Evolutionary conservation across 1,140 invertebrate species (phyloP), one percentile per base, ranked within the genome.

Genomic region (Ectropis grisescens): DNA sequence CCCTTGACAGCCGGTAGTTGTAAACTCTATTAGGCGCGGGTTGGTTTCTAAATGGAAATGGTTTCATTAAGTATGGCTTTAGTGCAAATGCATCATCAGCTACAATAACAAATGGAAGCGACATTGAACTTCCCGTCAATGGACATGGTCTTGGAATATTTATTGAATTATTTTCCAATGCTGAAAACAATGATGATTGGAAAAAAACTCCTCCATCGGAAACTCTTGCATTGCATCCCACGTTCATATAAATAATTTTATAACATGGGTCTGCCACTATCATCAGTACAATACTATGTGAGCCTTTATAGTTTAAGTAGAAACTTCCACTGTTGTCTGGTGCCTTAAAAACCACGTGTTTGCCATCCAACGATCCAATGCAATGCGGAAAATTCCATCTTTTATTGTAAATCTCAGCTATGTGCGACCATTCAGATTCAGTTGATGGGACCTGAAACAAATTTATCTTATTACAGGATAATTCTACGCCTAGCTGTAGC

Each of bases 161-260:
- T 33, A 40, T 33, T 16, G 28, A 8, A 27, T 32, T 36, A 33
- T 29, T 33, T 16, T 32, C 6, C 10, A 39, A 35, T 27, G 19
- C 39, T 34, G 37, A 2, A 37, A 25, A 41, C 13, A 47, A 47
- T 10, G 2, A 27, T 4, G 38, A 37, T 5, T 47, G 30, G 15
- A 34, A 27, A 28, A 47, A 28, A 33, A 47, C 44, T 9, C 38
- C 44, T 5, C 19, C 19, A 9, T 22, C 19, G 4, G 19, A 22
- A 5, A 22, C 9, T 5, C 19, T 4, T 22, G 4, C 19, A 9
- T 22, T 22, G 19, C 4, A 5, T 22, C 19, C 19, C 4, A 22
- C 4, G 9, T 22, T 9, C 4, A 4, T 5, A 5, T 5, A 22
- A 22, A n/a, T n/a, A n/a, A n/a, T n/a, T 9, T 22, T 4, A 22